A percentile compares a stretch with the other conserved stretches of the same genome.
phyloP scores from a whole-genome alignment of 2,888 invertebrate species.

The Zhuqinia jingwanae region DNA sequence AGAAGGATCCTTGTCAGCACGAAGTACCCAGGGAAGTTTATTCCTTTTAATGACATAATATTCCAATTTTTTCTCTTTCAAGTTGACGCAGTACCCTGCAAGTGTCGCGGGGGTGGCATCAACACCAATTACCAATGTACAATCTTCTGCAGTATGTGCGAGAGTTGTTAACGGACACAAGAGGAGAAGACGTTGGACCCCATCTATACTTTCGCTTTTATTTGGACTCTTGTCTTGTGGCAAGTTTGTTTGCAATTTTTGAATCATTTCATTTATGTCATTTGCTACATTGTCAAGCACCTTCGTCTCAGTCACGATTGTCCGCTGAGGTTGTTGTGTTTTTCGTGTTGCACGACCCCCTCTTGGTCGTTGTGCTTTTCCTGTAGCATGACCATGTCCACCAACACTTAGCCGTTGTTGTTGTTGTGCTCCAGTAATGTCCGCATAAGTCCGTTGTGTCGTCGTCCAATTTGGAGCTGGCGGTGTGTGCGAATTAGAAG shows the following conservation, averaged over 20 bases:
- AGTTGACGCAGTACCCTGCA: conserved; percentile 62
- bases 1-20: conserved; percentile 6
- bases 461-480: neutral
- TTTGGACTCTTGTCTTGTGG: neutral
- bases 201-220: neutral
- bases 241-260: neutral
- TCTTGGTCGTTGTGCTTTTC: too few relatives aligned
- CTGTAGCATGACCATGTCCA: too few relatives aligned
- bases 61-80: conserved; percentile 21
- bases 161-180: neutral
- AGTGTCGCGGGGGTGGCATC: conserved; percentile 35
- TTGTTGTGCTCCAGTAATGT: too few relatives aligned
- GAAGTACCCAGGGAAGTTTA: conserved; percentile 57
- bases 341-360: too few relatives aligned
- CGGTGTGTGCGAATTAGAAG: neutral
- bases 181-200: neutral
- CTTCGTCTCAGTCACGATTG: neutral
- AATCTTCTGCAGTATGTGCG: neutral
- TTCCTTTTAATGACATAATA: conserved; percentile 46
- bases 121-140: conserved; percentile 44
- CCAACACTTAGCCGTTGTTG: too few relatives aligned
- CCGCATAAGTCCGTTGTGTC: neutral
- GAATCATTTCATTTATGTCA: neutral
- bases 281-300: too few relatives aligned
- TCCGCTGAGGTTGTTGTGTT: neutral